Evolutionary conservation across 92 coral and sea anemone species (phyloP).

Genomic region (Actinostola sp.): DNA sequence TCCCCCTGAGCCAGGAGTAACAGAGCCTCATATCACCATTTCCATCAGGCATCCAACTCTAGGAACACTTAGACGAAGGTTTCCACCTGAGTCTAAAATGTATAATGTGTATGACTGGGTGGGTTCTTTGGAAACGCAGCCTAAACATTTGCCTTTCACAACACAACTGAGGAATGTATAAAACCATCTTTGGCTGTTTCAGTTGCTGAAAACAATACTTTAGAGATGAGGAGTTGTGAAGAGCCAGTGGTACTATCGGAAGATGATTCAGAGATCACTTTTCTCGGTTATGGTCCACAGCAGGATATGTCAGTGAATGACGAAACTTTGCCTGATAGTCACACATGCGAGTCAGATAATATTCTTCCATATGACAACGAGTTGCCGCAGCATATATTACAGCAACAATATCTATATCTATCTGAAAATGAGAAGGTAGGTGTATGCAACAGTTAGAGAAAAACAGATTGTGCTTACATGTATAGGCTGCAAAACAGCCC

Average conservation of each 20-base stretch:
- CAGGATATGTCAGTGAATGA: background rate
- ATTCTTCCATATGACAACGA: background rate
- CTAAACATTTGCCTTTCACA: slow-evolving; percentile 10
- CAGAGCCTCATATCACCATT: slow-evolving; percentile 32
- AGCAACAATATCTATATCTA: too few relatives aligned
- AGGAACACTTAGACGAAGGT: slow-evolving; percentile 33
- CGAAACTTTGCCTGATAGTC: background rate
- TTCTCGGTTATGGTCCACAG: slow-evolving; percentile 33
- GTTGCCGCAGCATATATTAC: background rate
- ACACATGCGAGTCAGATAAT: background rate
- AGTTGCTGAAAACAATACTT: slow-evolving; percentile 22
- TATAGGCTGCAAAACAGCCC: too few relatives aligned
- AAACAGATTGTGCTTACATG: too few relatives aligned
- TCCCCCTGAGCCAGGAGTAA: slow-evolving; percentile 22
- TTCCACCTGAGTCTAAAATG: slow-evolving; percentile 19
- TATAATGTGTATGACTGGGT: slow-evolving; percentile 35
- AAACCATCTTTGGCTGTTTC: slow-evolving; percentile 22
- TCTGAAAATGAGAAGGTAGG: too few relatives aligned
- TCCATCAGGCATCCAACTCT: slow-evolving; percentile 30
- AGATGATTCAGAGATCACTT: slow-evolving; percentile 20
- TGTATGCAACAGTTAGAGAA: too few relatives aligned
- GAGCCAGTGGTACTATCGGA: slow-evolving; percentile 10
- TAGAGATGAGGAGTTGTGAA: slow-evolving; percentile 1
- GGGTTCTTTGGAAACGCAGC: slow-evolving; percentile 33
- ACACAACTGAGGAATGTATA: slow-evolving; percentile 7